phyloP scores from a whole-genome alignment of 92 coral and sea anemone genomes.

The Hydrozoanthus gracilis region DNA sequence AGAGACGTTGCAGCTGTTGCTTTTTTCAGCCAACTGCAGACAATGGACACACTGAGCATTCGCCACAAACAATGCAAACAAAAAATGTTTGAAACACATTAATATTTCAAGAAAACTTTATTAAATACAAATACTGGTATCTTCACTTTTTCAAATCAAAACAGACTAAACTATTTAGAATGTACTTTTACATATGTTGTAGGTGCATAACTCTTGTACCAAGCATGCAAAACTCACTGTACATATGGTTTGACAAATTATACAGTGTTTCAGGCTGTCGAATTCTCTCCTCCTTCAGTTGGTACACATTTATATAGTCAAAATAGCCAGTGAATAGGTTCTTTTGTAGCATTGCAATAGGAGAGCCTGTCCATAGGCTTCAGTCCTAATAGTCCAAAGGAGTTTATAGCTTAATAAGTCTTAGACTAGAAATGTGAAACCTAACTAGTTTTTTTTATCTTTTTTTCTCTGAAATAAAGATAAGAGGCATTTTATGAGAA shows the following conservation, averaged over 20 bases:
- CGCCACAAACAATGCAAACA: background rate
- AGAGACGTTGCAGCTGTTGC: too few species aligned
- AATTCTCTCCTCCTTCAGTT: background rate
- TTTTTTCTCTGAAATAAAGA: too few species aligned
- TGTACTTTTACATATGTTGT: background rate
- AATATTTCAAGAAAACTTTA: background rate
- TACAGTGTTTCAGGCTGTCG: background rate
- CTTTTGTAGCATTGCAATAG: background rate
- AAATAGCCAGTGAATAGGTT: background rate
- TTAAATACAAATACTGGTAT: background rate
- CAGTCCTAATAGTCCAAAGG: background rate
- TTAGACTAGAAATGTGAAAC: too few species aligned
- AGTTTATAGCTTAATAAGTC: too few species aligned
- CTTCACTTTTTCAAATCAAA: background rate
- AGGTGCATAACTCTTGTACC: background rate
- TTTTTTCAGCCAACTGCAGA: too few species aligned
- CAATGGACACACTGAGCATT: too few species aligned
- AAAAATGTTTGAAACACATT: background rate
- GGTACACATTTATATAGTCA: background rate
- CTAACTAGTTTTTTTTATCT: too few species aligned
- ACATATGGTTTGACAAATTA: background rate
- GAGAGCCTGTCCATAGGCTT: background rate
- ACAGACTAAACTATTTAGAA: background rate
- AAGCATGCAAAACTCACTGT: background rate
- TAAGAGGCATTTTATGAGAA: too few species aligned